phyloP scores from a whole-genome alignment of 30 jellyfish, hydroid and myxozoan genomes.

The Hydra vulgaris region DNA sequence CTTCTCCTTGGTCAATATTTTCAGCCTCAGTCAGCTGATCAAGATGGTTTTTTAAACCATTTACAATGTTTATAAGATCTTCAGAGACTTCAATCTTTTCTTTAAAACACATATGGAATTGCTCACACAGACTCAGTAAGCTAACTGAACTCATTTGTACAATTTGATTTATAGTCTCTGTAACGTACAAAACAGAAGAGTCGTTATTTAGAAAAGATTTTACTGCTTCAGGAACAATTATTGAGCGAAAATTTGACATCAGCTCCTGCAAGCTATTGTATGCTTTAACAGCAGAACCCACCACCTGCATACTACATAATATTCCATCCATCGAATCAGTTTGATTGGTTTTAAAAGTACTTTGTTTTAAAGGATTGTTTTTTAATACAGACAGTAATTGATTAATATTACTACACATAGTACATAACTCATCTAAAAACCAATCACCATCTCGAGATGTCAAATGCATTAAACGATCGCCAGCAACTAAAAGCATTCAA shows the following conservation, averaged over 20 bases:
- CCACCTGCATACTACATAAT: conserved; percentile 63
- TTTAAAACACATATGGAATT: conserved; percentile 11
- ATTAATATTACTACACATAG: conserved; percentile 85
- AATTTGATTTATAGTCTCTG: conserved; percentile 25
- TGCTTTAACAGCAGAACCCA: conserved; percentile 53
- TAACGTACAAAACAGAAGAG: conserved; percentile 32
- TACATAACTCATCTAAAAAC: conserved; percentile 88
- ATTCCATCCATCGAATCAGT: conserved; percentile 39
- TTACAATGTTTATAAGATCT: conserved; percentile 1
- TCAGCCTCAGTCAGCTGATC: conserved; percentile 27
- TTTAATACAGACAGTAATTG: conserved; percentile 85
- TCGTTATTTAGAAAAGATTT: conserved; percentile 57
- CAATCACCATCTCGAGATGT: conserved; percentile 98
- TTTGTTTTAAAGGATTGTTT: conserved; percentile 65
- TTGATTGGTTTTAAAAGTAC: conserved; percentile 26
- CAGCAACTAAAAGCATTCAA: conserved; percentile 42
- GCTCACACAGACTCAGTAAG: conserved; percentile 31
- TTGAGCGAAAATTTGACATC: conserved; percentile 66
- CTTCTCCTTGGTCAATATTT: not conserved
- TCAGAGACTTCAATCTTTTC: conserved; percentile 22
- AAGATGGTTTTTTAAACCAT: not conserved
- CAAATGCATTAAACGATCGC: conserved; percentile 82
- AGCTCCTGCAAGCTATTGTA: conserved; percentile 68
- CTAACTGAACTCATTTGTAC: conserved; percentile 30
- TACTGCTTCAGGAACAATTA: conserved; percentile 77